Percentiles rank a stretch among this genome's conserved stretches.
These are phyloP conservation scores for Elephas maximus DNA, from an alignment of 2,113 vertebrate genomes.

Conservation along the genomic window DNA sequence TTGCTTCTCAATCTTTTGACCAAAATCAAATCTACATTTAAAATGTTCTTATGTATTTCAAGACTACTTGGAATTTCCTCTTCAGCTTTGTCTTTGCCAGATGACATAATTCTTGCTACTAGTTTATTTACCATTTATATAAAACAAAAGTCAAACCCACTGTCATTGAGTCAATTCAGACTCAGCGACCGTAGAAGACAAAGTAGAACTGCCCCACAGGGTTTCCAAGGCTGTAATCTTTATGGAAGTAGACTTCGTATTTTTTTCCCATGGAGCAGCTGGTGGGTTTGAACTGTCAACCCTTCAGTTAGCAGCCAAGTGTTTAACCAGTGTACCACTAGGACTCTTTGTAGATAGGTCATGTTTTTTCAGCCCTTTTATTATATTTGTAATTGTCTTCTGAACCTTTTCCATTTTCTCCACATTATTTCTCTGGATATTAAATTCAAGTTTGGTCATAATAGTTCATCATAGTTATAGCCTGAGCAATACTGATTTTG, in stretches of 20 bases:
- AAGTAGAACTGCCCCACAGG: too few species aligned
- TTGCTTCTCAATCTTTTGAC: not conserved
- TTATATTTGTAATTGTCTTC: not conserved
- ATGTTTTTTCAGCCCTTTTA: not conserved
- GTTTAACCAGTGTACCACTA: too few species aligned
- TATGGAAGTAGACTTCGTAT: too few species aligned
- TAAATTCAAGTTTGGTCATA: conserved; percentile 7
- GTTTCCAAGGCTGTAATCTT: too few species aligned
- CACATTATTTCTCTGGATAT: not conserved
- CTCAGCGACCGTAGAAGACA: too few species aligned
- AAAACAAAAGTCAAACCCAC: too few species aligned
- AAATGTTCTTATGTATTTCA: not conserved
- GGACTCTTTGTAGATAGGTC: too few species aligned
- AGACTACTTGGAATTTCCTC: conserved; percentile 2
- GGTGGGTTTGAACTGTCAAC: too few species aligned
- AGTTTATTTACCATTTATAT: not conserved
- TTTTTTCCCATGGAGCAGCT: too few species aligned
- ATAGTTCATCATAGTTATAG: not conserved
- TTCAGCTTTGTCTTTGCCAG: not conserved
- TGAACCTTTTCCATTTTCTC: conserved; percentile 1
- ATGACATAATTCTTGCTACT: not conserved
- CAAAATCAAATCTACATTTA: not conserved
- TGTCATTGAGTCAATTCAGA: too few species aligned
- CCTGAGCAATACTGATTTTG: not conserved
- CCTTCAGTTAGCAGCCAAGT: too few species aligned